A percentile compares a stretch with the other conserved stretches of the same genome.
Conservation (phyloP, 2,797 vertebrate genomes). For the Percopsis omiscomaycus region DNA sequence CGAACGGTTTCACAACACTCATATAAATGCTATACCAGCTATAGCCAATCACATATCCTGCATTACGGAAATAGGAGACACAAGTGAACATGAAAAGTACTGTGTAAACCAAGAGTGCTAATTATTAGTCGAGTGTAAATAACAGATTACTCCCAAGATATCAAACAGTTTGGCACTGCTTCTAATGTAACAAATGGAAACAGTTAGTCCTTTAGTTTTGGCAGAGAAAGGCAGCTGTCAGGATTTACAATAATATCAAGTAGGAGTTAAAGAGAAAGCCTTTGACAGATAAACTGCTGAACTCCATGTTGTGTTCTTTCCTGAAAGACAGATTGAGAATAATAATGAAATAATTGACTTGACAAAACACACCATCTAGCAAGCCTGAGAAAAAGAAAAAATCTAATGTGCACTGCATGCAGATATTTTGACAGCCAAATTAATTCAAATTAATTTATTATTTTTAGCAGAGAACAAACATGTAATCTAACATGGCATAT, state of each 20-base stretch:
- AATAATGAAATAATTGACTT: not conserved
- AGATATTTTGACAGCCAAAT: no score
- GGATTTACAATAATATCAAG: constrained; percentile 32
- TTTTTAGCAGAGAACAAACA: no score
- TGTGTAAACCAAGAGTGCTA: constrained; percentile 30
- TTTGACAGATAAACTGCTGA: constrained; percentile 33
- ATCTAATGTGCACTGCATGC: no score
- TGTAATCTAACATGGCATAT: no score
- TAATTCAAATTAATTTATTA: no score
- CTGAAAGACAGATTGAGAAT: constrained; percentile 19
- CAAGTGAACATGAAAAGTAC: constrained; percentile 19
- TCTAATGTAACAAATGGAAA: constrained; percentile 53
- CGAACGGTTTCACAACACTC: constrained; percentile 24
- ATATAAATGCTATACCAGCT: constrained; percentile 18
- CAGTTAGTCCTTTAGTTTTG: constrained; percentile 26
- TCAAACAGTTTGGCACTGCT: constrained; percentile 41
- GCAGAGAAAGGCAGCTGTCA: constrained; percentile 39
- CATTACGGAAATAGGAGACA: constrained; percentile 24
- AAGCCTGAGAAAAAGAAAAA: no score
- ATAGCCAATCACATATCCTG: constrained; percentile 18
- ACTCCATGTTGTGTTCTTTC: constrained; percentile 23
- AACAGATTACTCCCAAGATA: constrained; percentile 8
- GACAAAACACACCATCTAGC: not conserved
- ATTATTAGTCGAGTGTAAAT: constrained; percentile 52
- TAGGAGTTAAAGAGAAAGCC: constrained; percentile 45